Conservation (phyloP, 2,797 vertebrate genomes). For the Alca torda region DNA sequence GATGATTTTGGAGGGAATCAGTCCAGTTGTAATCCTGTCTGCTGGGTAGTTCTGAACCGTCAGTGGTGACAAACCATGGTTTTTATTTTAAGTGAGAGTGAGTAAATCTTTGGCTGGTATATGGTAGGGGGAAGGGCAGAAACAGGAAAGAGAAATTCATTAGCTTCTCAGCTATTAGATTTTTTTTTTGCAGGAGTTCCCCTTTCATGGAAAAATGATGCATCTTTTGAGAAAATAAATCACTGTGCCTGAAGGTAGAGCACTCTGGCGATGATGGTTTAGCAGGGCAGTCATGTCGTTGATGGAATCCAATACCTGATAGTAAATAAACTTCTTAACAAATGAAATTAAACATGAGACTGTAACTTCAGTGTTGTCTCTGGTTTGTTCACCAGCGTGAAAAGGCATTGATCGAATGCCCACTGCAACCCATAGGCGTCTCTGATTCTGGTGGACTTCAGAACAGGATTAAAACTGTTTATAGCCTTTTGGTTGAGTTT, state of each 20-base stretch:
- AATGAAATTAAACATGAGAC: not conserved
- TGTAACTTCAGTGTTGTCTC: not conserved
- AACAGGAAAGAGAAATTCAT: not conserved
- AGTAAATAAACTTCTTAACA: constrained; percentile 19
- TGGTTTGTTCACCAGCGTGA: not conserved
- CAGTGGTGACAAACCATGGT: not conserved
- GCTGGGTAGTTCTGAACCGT: not conserved
- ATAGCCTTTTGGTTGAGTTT: not conserved
- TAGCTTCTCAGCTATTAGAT: not conserved
- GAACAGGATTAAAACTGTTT: not conserved
- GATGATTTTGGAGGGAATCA: not conserved
- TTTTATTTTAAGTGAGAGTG: not conserved
- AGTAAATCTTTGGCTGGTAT: not conserved
- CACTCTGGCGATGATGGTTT: not conserved
- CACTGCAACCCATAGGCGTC: not conserved
- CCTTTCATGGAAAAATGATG: not conserved
- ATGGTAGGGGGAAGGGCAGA: not conserved
- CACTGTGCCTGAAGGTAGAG: not conserved
- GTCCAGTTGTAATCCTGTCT: not conserved
- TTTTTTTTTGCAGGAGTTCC: not conserved
- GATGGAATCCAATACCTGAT: not conserved
- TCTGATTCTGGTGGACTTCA: not conserved
- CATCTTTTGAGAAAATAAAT: not conserved
- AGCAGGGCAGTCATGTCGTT: not conserved
- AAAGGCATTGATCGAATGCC: not conserved